A percentile compares a stretch with the other conserved stretches of the same genome.
phyloP scores from a whole-genome alignment of 2,797 vertebrate genomes.

The Triplophysa bombifrons region DNA sequence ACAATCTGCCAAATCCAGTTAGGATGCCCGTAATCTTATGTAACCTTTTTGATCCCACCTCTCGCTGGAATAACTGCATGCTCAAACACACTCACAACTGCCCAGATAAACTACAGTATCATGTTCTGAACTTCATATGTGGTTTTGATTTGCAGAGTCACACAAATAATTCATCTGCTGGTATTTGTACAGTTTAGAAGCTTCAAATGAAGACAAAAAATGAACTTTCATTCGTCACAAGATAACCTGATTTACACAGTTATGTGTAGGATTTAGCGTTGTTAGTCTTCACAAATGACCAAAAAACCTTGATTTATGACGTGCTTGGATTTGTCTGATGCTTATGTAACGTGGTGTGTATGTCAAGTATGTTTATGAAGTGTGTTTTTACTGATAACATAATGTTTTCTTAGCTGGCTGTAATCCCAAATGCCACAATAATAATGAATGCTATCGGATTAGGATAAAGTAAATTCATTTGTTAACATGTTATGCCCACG shows the following conservation, averaged over 20 bases:
- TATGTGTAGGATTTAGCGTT: neutral
- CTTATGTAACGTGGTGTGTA: slow-evolving; percentile 23
- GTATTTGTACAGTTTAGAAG: neutral
- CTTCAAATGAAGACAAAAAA: slow-evolving; percentile 17
- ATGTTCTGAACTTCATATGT: neutral
- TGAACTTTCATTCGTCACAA: slow-evolving; percentile 13
- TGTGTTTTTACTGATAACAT: slow-evolving; percentile 8
- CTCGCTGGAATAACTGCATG: neutral
- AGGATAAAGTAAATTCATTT: too few relatives aligned
- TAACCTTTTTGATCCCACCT: neutral
- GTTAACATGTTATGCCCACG: too few relatives aligned
- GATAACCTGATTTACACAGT: slow-evolving; percentile 25
- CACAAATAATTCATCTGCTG: neutral
- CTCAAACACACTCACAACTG: neutral
- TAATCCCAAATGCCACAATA: neutral
- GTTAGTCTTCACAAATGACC: neutral
- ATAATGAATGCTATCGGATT: too few relatives aligned
- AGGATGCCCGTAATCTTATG: slow-evolving; percentile 7
- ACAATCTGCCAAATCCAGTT: slow-evolving; percentile 28
- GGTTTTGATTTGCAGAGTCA: neutral
- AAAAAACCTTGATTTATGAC: neutral
- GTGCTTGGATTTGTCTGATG: slow-evolving; percentile 5
- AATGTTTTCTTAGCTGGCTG: slow-evolving; percentile 1
- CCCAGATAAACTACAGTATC: neutral
- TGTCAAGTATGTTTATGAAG: slow-evolving; percentile 1